Conservation (phyloP, 2,797 vertebrate genomes). For the Dicrostonyx torquatus region DNA sequence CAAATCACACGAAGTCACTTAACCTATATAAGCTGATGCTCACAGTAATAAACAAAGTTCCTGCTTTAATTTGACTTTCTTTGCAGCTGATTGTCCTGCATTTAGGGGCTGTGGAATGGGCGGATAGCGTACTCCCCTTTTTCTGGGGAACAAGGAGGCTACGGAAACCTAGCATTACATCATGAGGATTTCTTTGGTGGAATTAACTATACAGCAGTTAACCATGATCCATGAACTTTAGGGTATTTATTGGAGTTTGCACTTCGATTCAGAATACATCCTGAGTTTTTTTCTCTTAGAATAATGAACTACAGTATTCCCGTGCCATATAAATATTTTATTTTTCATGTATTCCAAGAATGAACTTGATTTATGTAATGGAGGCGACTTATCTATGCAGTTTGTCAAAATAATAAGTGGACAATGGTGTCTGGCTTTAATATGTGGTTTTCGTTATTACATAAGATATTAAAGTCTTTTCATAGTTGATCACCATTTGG, state of each 20-base stretch:
- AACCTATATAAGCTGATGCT: too few species aligned
- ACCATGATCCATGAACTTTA: background rate
- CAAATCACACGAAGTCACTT: too few species aligned
- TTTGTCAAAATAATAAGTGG: conserved; percentile 6
- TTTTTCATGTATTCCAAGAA: background rate
- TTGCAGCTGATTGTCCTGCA: too few species aligned
- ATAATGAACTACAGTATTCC: background rate
- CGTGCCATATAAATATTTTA: background rate
- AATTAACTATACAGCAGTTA: background rate
- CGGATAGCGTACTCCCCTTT: too few species aligned
- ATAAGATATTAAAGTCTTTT: background rate
- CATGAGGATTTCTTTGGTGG: background rate
- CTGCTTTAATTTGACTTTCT: too few species aligned
- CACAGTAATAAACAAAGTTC: too few species aligned
- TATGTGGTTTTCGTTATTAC: background rate
- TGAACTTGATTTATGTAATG: conserved; percentile 22
- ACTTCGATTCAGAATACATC: background rate
- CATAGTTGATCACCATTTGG: background rate
- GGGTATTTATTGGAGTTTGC: background rate
- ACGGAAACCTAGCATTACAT: too few species aligned
- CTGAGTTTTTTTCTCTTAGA: background rate
- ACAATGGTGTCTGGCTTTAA: background rate
- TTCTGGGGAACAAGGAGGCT: too few species aligned
- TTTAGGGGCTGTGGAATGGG: too few species aligned
- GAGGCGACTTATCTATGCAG: background rate